phyloP scores from a whole-genome alignment of 2,113 vertebrate species.

The Stictonetta naevosa region DNA sequence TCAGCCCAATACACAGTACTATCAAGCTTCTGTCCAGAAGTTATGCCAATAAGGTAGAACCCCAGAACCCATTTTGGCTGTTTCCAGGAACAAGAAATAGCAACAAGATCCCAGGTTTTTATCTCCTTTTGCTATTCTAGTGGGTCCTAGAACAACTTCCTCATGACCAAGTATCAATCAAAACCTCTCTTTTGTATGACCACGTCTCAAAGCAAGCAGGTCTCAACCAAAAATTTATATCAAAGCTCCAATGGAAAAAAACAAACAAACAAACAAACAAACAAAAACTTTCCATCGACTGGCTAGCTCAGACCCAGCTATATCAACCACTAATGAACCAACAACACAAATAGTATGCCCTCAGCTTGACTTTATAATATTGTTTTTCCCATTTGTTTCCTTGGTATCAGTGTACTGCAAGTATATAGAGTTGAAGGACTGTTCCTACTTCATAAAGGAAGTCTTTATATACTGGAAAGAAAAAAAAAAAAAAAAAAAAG shows the following conservation, averaged over 20 bases:
- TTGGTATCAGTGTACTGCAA: background rate
- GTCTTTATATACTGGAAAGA: too few species aligned
- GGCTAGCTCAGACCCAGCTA: background rate
- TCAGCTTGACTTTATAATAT: background rate
- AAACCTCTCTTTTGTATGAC: background rate
- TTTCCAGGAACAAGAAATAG: rapidly evolving
- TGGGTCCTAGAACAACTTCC: background rate
- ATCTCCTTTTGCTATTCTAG: background rate
- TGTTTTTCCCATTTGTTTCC: background rate
- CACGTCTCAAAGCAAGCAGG: background rate
- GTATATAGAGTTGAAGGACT: background rate
- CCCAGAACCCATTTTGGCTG: background rate
- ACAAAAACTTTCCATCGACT: background rate
- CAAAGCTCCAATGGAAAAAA: background rate
- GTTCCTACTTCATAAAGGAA: background rate
- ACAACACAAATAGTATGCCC: rapidly evolving
- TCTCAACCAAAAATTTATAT: background rate
- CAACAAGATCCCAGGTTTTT: too few species aligned
- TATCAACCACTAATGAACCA: background rate
- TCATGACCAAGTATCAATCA: background rate
- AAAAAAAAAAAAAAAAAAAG: too few species aligned
- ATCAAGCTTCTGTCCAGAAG: background rate
- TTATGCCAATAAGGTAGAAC: background rate
- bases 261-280: background rate
- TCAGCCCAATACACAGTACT: background rate